Evolutionary conservation across 2,888 invertebrate species (phyloP), one percentile per base, ranked within the genome.

Genomic region (Zootermopsis nevadensis): DNA sequence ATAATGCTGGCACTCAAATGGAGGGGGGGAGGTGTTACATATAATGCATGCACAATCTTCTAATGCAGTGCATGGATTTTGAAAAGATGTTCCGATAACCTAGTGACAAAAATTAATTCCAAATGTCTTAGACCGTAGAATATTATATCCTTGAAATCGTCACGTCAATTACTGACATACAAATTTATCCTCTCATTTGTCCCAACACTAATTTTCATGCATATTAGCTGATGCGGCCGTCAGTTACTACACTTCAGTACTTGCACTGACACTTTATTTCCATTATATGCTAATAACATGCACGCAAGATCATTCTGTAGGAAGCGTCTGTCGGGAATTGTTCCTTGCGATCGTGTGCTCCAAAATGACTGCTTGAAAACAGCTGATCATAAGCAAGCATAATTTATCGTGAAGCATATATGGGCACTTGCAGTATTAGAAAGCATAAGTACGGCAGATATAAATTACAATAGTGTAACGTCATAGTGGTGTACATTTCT

Each of bases 371-470:
- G 35, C 74, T 74, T 38, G 27, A 2, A 24, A 24, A 1, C 74
- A 74, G 74, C 74, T 74, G 74, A 74, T 74, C 38, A 24, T 74
- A 38, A 74, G 42, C 24, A 74, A 38, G 74, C n/a, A 24, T 22
- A 38, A n/a, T 31, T 69, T 31, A 1, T 33, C 1, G 69, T 31
- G 69, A 69, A 31, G 27, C 33, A 15, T 69, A 31, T 30, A 33
- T 15, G 27, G 30, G 27, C 12, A 33, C 15, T 6, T 31, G 69
- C 3, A 69, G 22, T 33, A 69, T 69, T 69, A 69, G 19, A 22
- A 33, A 6, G 15, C 7, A 22, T 15, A 69, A 33, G 31, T 33
- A n/a, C 22, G 69, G 7, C 8, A 31, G 1, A 22, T 33, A 31
- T 31, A 69, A 69, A 19, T 33, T 66, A 30, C 19, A 69, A 7